These are phyloP conservation scores for Agapornis roseicollis DNA, from an alignment of 2,113 vertebrate species.

Conservation along the genomic window DNA sequence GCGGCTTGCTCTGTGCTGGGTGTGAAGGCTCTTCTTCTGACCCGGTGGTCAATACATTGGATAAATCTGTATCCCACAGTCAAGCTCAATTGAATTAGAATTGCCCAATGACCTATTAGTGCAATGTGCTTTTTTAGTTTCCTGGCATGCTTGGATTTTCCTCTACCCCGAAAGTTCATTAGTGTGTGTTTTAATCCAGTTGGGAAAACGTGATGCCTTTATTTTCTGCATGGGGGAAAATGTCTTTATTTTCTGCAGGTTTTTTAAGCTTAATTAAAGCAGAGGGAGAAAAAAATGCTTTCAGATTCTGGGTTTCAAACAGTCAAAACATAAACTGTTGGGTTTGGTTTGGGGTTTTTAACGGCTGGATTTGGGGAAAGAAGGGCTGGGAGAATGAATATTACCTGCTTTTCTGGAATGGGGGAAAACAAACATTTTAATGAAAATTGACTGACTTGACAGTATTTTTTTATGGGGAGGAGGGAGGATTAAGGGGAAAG, in stretches of 20 bases:
- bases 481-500: slow-evolving; percentile 38
- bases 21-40: neutral
- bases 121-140: neutral
- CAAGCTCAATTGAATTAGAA: neutral
- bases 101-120: slow-evolving; percentile 21
- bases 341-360: slow-evolving; percentile 34
- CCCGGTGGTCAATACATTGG: neutral
- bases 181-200: neutral
- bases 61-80: neutral
- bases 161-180: neutral
- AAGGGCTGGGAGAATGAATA: neutral
- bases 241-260: neutral
- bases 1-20: neutral
- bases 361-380: neutral
- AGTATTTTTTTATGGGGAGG: neutral
- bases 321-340: neutral
- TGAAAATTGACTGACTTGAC: slow-evolving; percentile 2
- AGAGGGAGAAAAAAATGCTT: neutral
- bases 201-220: neutral
- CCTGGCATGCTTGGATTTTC: neutral
- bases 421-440: neutral
- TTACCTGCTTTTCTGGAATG: slow-evolving; percentile 21
- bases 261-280: slow-evolving; percentile 16
- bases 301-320: slow-evolving; percentile 30
- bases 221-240: neutral